Evolutionary conservation across 2,797 vertebrate species (phyloP).

Genomic region (Cyclopterus lumpus): DNA sequence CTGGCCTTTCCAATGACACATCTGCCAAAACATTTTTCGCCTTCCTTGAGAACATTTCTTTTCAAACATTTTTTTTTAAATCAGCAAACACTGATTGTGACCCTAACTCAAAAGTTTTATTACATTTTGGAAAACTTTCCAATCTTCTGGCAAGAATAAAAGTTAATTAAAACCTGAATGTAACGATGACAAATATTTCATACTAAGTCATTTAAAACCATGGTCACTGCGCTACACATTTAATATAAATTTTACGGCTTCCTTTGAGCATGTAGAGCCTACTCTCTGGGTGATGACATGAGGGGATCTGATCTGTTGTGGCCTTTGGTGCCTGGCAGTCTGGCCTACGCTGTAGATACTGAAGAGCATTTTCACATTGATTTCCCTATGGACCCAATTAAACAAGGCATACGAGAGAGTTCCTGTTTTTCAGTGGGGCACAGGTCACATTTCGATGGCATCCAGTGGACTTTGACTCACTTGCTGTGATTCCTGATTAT

Average conservation of each 20-base stretch:
- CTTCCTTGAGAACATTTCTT: conserved; percentile 27
- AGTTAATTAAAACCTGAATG: conserved; percentile 22
- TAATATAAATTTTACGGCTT: conserved; percentile 37
- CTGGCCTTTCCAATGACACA: conserved; percentile 34
- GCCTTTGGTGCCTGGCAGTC: conserved; percentile 62
- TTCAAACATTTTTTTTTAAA: too few species aligned
- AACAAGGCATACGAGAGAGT: conserved; percentile 51
- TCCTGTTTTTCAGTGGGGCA: conserved; percentile 47
- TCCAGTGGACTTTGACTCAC: conserved; percentile 25
- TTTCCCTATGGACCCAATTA: conserved; percentile 77
- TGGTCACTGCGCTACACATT: conserved; percentile 18
- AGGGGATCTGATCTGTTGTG: conserved; percentile 63
- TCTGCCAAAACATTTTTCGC: conserved; percentile 48
- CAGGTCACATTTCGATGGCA: conserved; percentile 56
- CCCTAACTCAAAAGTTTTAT: conserved; percentile 24
- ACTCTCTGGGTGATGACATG: conserved; percentile 48
- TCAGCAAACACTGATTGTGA: conserved; percentile 8
- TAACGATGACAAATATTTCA: conserved; percentile 34
- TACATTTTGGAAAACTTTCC: conserved; percentile 15
- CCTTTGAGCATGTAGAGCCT: conserved; percentile 16
- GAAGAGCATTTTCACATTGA: conserved; percentile 62
- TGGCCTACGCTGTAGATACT: conserved; percentile 56
- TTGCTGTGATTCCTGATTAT: conserved; percentile 50
- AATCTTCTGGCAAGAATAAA: conserved; percentile 24
- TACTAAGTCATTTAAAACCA: conserved; percentile 30